A percentile compares a stretch with the other conserved stretches of the same genome.
These are phyloP conservation scores for Bugulina stolonifera DNA, from an alignment of 2,888 invertebrate species.

Conservation along the genomic window DNA sequence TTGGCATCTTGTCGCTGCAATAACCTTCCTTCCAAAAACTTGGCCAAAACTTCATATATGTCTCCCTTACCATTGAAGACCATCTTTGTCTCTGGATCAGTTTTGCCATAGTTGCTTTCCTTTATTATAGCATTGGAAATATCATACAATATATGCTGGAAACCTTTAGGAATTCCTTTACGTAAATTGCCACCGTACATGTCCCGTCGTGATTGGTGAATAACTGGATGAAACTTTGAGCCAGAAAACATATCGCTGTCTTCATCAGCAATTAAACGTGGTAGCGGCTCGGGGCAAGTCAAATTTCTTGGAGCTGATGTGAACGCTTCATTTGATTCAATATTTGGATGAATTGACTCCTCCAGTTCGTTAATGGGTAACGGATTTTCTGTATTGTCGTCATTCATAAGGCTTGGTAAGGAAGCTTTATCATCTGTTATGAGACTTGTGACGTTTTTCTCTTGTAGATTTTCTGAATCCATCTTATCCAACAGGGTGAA, in stretches of 20 bases:
- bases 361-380: too few relatives aligned
- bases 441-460: too few relatives aligned
- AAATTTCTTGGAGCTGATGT: background rate
- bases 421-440: too few relatives aligned
- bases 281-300: background rate
- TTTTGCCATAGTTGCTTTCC: background rate
- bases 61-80: background rate
- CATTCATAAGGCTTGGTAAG: too few relatives aligned
- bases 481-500: too few relatives aligned
- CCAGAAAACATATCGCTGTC: background rate
- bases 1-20: background rate
- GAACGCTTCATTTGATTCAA: background rate
- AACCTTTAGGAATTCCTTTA: slow-evolving; percentile 4
- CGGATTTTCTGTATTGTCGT: too few relatives aligned
- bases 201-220: slow-evolving; percentile 14
- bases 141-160: slow-evolving; percentile 17
- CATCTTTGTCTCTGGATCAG: background rate
- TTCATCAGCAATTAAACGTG: background rate
- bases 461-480: too few relatives aligned
- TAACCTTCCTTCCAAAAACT: background rate
- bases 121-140: slow-evolving; percentile 20
- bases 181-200: slow-evolving; percentile 1
- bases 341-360: too few relatives aligned
- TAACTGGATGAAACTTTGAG: background rate
- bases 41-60: slow-evolving; percentile 2